Base-by-base conservation (phyloP, 2,113 vertebrate species). In the Callipepla squamata region DNA sequence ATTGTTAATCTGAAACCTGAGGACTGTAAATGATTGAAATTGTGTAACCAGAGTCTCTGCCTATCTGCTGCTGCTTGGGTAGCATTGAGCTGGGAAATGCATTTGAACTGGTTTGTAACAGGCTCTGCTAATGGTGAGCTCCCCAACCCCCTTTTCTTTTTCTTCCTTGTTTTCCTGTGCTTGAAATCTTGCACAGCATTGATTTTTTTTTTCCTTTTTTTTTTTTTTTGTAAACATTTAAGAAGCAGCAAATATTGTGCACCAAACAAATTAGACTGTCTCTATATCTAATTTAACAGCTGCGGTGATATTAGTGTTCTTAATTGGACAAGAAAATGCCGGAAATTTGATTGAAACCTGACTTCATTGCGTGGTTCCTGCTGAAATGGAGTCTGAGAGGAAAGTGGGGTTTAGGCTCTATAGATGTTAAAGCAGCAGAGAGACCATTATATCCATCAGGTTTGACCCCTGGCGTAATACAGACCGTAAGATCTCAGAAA, bases 291-390 rank as follows among this genome's bases (percentile, higher is more conserved):
- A 22, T 90, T 76, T 79, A 87, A 88, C 50, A 48, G 94, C 92
- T 89, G 92, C 79, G 72, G 73, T 93, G 85, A 91, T 58, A 12
- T 84, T 81, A 77, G 86, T 51, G 78, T 69, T 91, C 94, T 87
- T 94, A 85, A 94, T 93, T 92, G 93, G 90, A 15, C 50, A 85
- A 93, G 93, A 82, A 93, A 93, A 95, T n/a, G 32, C 17, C 40
- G 59, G 89, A 97, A 96, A 96, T 82, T 93, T 95, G 74, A 95
- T 93, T 89, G 97, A 82, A 85, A 90, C 85, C 90, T 86, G 84
- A 45, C 89, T 94, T 95, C 72, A 89, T 96, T 95, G 94, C 83
- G 86, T 66, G 78, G 93, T 95, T 96, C 85, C 94, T 95, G 48
- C 65, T 76, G 90, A 92, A 96, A 97, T 80, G 51, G 96, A 96